A percentile compares a stretch with the other conserved stretches of the same genome.
Evolutionary conservation across 2,888 invertebrate genomes (phyloP).

Genomic region (Tinea semifulvella): DNA sequence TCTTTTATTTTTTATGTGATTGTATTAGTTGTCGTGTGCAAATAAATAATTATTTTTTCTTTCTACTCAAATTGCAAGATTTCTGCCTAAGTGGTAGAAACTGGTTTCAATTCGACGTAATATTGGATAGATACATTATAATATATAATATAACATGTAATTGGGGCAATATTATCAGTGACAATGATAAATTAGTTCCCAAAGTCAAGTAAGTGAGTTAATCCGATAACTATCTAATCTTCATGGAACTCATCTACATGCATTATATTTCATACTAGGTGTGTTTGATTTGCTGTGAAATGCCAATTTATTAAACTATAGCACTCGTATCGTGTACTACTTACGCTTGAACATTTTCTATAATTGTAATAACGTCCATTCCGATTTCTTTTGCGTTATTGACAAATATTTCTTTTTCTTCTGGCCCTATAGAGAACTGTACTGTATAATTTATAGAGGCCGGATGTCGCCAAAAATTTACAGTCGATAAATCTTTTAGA

Average conservation of each 20-base stretch:
- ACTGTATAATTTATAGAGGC: slow-evolving; percentile 30
- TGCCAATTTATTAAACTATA: neutral
- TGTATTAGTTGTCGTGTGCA: no score
- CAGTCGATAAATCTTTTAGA: slow-evolving; percentile 22
- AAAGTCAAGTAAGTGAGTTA: no score
- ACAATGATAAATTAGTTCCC: neutral
- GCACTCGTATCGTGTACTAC: slow-evolving; percentile 11
- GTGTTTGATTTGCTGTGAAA: no score
- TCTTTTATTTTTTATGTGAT: no score
- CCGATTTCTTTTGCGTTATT: slow-evolving; percentile 24
- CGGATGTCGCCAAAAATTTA: slow-evolving; percentile 40
- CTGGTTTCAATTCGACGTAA: no score
- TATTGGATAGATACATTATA: no score
- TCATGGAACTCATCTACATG: no score
- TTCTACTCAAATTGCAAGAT: no score
- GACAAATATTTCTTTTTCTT: slow-evolving; percentile 25
- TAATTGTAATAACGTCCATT: slow-evolving; percentile 32
- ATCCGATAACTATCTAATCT: no score
- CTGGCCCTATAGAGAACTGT: slow-evolving; percentile 39
- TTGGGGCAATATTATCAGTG: neutral
- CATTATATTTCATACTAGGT: no score
- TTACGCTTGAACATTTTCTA: slow-evolving; percentile 42
- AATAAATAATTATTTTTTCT: no score
- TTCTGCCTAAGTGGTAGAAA: no score
- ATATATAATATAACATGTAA: neutral